Percentiles rank a stretch among this genome's conserved stretches.
Evolutionary conservation across 2,888 invertebrate genomes (phyloP).

Genomic region (Drosophila paramelanica): DNA sequence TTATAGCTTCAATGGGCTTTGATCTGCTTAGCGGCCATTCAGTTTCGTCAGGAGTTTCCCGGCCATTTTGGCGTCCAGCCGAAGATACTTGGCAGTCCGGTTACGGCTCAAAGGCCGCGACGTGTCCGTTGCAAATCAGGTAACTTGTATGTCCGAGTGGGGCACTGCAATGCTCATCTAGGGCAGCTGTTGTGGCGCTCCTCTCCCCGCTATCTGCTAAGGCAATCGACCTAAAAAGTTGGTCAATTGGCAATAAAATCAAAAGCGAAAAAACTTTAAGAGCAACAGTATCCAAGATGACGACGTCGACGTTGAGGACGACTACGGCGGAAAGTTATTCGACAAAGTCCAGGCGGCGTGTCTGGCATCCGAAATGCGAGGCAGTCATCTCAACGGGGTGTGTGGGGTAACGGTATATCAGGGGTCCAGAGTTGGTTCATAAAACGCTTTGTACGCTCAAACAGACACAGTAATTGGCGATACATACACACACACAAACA

Average conservation of each 20-base stretch:
- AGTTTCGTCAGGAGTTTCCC: neutral
- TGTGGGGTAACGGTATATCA: slow-evolving; percentile 28
- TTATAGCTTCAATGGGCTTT: slow-evolving; percentile 34
- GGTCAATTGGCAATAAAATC: slow-evolving; percentile 82
- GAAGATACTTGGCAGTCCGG: slow-evolving; percentile 6
- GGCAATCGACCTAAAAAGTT: slow-evolving; percentile 74
- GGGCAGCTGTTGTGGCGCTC: slow-evolving; percentile 56
- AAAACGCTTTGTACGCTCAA: slow-evolving; percentile 81
- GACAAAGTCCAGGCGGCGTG: slow-evolving; percentile 78
- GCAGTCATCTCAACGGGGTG: slow-evolving; percentile 21
- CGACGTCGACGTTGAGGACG: slow-evolving; percentile 21
- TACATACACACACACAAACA: slow-evolving; percentile 51
- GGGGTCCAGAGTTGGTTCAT: slow-evolving; percentile 72
- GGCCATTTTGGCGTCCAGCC: slow-evolving; percentile 28
- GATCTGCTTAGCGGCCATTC: slow-evolving; percentile 17
- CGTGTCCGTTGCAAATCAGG: slow-evolving; percentile 65
- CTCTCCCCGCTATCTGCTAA: slow-evolving; percentile 6
- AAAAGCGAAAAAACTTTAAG: slow-evolving; percentile 71
- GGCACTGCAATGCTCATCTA: slow-evolving; percentile 59
- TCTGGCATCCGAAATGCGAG: slow-evolving; percentile 69
- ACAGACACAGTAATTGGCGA: slow-evolving; percentile 82
- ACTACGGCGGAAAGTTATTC: slow-evolving; percentile 52
- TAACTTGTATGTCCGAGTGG: slow-evolving; percentile 30
- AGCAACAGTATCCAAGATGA: slow-evolving; percentile 57
- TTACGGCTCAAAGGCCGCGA: slow-evolving; percentile 30